A percentile compares a stretch with the other conserved stretches of the same genome.
Conservation (phyloP, 2,888 invertebrate genomes). For the Meganola albula region DNA sequence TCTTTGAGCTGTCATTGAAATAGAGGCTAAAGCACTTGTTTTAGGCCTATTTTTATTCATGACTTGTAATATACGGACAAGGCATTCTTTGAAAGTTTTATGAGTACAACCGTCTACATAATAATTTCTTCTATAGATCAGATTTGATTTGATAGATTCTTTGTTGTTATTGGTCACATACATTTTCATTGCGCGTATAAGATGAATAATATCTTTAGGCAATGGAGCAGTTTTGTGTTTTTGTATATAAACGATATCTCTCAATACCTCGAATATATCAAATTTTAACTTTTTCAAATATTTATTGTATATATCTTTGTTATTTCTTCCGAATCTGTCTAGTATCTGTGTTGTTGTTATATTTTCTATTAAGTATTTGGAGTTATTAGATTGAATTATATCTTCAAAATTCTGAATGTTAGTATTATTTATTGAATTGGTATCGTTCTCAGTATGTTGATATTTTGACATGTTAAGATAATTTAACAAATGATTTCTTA, state of each 20-base stretch:
- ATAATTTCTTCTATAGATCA: background rate
- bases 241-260: constrained; percentile 39
- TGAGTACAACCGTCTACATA: constrained; percentile 9
- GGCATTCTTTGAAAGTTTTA: constrained; percentile 20
- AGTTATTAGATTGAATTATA: too few relatives aligned
- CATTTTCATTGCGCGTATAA: constrained; percentile 40
- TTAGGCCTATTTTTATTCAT: constrained; percentile 35
- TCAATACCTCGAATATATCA: constrained; percentile 48
- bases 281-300: constrained; percentile 44
- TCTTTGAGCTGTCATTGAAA: constrained; percentile 35
- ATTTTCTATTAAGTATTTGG: too few relatives aligned
- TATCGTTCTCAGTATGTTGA: too few relatives aligned
- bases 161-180: constrained; percentile 29
- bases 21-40: constrained; percentile 28
- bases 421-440: too few relatives aligned
- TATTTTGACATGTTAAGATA: too few relatives aligned
- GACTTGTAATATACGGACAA: constrained; percentile 37
- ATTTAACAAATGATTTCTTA: too few relatives aligned
- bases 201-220: constrained; percentile 36
- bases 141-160: background rate
- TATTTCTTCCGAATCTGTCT: too few relatives aligned
- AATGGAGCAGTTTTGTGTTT: constrained; percentile 28
- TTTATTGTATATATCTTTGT: too few relatives aligned
- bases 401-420: too few relatives aligned
- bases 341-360: too few relatives aligned